Percentiles rank a stretch among this genome's conserved stretches.
Conservation (phyloP, 37 sponge, comb jelly and placozoan species). For the Beroe forskalii region DNA sequence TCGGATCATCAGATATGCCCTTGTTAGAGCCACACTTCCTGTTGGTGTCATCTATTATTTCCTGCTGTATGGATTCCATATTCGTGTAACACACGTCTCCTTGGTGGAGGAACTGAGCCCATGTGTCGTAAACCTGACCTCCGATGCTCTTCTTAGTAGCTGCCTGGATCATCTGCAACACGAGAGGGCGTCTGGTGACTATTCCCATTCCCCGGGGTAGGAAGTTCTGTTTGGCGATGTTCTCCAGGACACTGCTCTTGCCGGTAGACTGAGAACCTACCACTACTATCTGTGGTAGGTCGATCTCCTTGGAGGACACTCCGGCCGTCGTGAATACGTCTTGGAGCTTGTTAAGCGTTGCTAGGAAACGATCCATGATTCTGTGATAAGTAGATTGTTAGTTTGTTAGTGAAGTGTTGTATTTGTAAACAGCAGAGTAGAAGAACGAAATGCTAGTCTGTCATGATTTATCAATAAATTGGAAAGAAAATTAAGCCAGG, state of each 20-base stretch:
- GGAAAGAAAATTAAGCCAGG: no score
- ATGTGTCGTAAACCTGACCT: slow-evolving; percentile 72
- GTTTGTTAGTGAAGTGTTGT: no score
- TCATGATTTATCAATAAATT: no score
- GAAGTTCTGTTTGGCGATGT: slow-evolving; percentile 88
- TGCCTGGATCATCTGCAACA: slow-evolving; percentile 83
- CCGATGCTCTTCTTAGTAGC: slow-evolving; percentile 48
- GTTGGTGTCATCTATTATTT: neutral
- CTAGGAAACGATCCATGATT: slow-evolving; percentile 19
- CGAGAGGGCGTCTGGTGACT: slow-evolving; percentile 90
- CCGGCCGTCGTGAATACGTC: slow-evolving; percentile 96
- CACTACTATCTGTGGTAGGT: slow-evolving; percentile 97
- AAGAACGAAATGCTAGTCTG: no score
- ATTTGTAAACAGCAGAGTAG: no score
- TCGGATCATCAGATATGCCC: slow-evolving; percentile 83
- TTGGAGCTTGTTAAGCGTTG: slow-evolving; percentile 90
- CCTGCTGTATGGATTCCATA: neutral
- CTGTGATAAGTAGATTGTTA: no score
- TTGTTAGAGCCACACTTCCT: slow-evolving; percentile 20
- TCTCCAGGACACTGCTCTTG: slow-evolving; percentile 98
- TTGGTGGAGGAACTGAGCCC: slow-evolving; percentile 82
- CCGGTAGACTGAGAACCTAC: slow-evolving; percentile 76
- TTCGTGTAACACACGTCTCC: slow-evolving; percentile 64
- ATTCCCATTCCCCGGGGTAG: slow-evolving; percentile 90
- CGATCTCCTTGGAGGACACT: slow-evolving; percentile 73